These are phyloP conservation scores for Clostera curtula DNA, from an alignment of 2,888 invertebrate species.

Conservation along the genomic window DNA sequence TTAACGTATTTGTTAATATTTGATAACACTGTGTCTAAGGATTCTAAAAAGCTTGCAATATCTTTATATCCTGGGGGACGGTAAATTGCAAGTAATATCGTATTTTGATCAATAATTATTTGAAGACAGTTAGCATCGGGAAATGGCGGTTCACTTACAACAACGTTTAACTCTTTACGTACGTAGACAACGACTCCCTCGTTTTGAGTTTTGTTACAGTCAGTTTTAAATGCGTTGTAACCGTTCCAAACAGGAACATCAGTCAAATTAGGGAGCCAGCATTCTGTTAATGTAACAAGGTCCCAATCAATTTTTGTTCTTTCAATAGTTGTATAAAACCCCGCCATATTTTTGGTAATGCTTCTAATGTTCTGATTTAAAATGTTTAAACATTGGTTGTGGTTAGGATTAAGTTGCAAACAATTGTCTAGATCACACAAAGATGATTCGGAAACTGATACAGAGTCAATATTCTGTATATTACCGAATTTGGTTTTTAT, in stretches of 20 bases:
- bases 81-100: slow-evolving; percentile 5
- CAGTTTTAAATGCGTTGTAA: slow-evolving; percentile 1
- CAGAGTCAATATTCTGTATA: too few relatives aligned
- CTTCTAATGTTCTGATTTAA: slow-evolving; percentile 6
- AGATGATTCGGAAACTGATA: slow-evolving; percentile 5
- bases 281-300: slow-evolving; percentile 4
- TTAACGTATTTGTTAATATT: background rate
- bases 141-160: slow-evolving; percentile 1
- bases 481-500: too few relatives aligned
- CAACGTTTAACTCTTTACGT: background rate
- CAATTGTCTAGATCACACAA: slow-evolving; percentile 4
- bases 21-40: background rate
- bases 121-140: slow-evolving; percentile 4
- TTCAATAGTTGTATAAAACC: background rate
- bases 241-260: background rate
- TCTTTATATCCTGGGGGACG: slow-evolving; percentile 2
- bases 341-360: slow-evolving; percentile 4
- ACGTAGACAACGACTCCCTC: slow-evolving; percentile 6
- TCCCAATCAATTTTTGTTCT: slow-evolving; percentile 4
- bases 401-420: background rate
- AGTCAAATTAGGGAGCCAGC: slow-evolving; percentile 3
- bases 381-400: slow-evolving; percentile 1
- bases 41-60: background rate
- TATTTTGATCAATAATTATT: background rate
- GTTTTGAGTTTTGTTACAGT: slow-evolving; percentile 4